phyloP scores from a whole-genome alignment of 37 sponge, comb jelly and placozoan species.

The Aphrocallistes beatrix region DNA sequence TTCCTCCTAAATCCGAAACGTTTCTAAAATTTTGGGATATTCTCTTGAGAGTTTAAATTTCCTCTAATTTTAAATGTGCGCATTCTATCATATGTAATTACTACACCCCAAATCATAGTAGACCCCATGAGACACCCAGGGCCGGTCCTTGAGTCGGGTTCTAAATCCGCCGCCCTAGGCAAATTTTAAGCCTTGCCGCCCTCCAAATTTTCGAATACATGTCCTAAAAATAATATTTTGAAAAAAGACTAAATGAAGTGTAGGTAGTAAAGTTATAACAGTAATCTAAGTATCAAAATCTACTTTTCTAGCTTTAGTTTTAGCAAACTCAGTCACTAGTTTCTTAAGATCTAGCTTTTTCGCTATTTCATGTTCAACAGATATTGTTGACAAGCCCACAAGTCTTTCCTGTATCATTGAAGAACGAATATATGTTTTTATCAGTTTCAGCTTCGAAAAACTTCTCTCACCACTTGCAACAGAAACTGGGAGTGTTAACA shows the following conservation, averaged over 20 bases:
- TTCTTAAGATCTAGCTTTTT: not conserved
- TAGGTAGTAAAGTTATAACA: not conserved
- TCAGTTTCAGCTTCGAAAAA: not conserved
- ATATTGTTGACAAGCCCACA: not conserved
- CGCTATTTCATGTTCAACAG: not conserved
- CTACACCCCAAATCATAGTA: no score
- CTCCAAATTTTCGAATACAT: constrained; percentile 16
- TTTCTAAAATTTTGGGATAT: no score
- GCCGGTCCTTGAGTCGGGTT: constrained; percentile 11
- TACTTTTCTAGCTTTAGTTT: not conserved
- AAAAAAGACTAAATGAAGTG: not conserved
- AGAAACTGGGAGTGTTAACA: not conserved
- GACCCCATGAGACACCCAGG: no score
- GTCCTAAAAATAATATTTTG: not conserved
- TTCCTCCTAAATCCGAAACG: no score
- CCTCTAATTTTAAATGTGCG: no score
- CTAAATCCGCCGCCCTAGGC: constrained; percentile 15
- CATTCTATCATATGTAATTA: no score
- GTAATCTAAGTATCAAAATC: not conserved
- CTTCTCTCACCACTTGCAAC: not conserved
- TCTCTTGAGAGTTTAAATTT: no score
- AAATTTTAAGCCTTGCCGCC: constrained; percentile 13
- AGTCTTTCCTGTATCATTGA: not conserved
- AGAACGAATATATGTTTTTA: not conserved
- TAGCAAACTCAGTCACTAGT: not conserved